Evolutionary conservation across 2,888 invertebrate species (phyloP), one percentile per base, ranked within the genome.

Genomic region (Caenorhabditis doughertyi): DNA sequence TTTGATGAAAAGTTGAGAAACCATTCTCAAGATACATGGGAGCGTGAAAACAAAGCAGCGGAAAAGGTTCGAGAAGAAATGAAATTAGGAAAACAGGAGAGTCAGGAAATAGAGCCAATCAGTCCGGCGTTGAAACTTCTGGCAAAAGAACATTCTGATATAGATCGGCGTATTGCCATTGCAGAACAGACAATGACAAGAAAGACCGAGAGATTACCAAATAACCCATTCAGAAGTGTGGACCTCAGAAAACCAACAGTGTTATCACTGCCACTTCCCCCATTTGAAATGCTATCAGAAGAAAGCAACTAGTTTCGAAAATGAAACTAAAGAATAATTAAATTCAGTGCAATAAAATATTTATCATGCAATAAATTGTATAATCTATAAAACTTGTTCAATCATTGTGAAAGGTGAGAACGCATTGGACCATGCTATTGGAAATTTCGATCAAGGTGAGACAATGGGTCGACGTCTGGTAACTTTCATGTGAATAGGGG

Each of bases 401-500:
- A 39, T 21, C 32, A 21, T 11, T n/a, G 21, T 42, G 27, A 16
- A 65, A 65, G 29, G n/a, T 49, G 21, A 21, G 16, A 51, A 51
- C 49, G 0, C 18, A 51, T 8, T 9, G 16, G 23, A 18, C 11
- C 0, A 21, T 64, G n/a, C n/a, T n/a, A n/a, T n/a, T n/a, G n/a
- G 13, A 39, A 16, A 3, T 9, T 9, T 9, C 16, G 29, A 23
- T 76, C 35, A 70, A 18, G 65, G 62, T 9, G 81, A 74, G 8
- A 76, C 70, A 7, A 76, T 67, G n/a, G 76, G 80, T 16, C 60
- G 39, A 18, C 80, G 44, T 76, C 81, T 49, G 18, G 39, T 77
- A 21, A 93, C 85, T 70, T 90, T 85, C 21, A 93, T 87, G 16
- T 88, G 84, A 25, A 93, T 89, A 4, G 92, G 93, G 27, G 90